Base-by-base conservation (phyloP, 2,797 vertebrate genomes). In the Thaleichthys pacificus region DNA sequence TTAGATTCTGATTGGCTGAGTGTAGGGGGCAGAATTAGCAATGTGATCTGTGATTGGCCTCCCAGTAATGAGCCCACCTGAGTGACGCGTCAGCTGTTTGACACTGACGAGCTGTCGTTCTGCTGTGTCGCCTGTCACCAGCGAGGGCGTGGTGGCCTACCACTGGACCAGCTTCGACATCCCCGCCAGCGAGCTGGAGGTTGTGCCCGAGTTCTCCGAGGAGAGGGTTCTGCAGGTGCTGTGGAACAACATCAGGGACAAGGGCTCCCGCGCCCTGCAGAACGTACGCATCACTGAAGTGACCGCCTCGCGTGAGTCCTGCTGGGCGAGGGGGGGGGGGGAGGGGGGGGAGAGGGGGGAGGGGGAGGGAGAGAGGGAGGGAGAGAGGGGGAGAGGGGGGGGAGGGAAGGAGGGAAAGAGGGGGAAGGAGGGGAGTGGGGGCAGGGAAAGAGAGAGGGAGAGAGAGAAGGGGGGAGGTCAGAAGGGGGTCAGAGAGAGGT, bases 111-210 rank as follows among this genome's bases (percentile, higher is more conserved):
- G 32, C 32, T 51, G 49, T 51, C 49, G 2, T 14, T 22, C 8
- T 1, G 22, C 9, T 3, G n/a, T 26, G 62, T 69, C 47, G 24
- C 28, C 51, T 69, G 11, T 73, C 58, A 4, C 57, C 85, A 95
- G 94, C 47, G 91, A 93, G 75, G 93, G 93, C 14, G 84, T 94
- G 42, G 35, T 62, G 1, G 92, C 90, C 11, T 95, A 93, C 81
- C 88, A 90, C 77, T 94, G 93, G 93, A 87, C 84, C 71, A 81
- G 79, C 80, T 95, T 95, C 77, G 71, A 88, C 0, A 66, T 94
- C 70, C 93, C 93, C 6, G 35, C 42, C 0, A 1, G 8, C 0
- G 86, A 93, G 28, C 74, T 85, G 66, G 89, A 88, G 66, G 1
- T 86, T 0, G 21, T 88, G 56, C 85, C 89, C 0, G 80, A 91